phyloP scores from a whole-genome alignment of 2,113 vertebrate genomes.

The Caracal caracal region DNA sequence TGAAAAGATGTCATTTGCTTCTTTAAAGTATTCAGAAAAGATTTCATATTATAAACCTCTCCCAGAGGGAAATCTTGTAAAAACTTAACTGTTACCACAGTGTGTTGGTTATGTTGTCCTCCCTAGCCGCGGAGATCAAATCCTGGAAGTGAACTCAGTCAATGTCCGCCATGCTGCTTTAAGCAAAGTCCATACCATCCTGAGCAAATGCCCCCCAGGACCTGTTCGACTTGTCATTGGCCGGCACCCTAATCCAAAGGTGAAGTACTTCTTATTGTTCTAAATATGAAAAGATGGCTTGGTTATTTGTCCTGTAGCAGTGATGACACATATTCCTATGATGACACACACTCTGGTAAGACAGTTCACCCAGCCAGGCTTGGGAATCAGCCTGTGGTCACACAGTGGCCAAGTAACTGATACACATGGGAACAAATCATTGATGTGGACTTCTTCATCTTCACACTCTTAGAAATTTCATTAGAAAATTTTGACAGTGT shows the following conservation, averaged over 20 bases:
- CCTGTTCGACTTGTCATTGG: constrained; percentile 96
- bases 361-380: not conserved
- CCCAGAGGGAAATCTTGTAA: not conserved
- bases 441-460: not conserved
- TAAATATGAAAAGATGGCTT: fast-evolving
- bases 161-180: constrained; percentile 94
- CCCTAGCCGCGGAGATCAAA: constrained; percentile 94
- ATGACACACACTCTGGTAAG: not conserved
- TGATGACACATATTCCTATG: not conserved
- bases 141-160: constrained; percentile 95
- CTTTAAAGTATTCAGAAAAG: constrained; percentile 12
- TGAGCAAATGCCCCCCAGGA: constrained; percentile 96
- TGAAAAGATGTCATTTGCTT: not conserved
- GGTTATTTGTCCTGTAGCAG: not conserved
- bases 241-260: constrained; percentile 96
- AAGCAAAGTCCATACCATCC: constrained; percentile 95
- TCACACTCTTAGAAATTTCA: not conserved
- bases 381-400: not conserved
- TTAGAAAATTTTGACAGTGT: not conserved
- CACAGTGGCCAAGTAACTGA: not conserved
- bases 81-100: not conserved
- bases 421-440: not conserved
- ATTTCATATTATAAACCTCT: not conserved
- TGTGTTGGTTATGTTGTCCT: constrained; percentile 46
- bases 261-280: constrained; percentile 71